Conservation (phyloP, 2,797 vertebrate species). For the Acropternis orthonyx region DNA sequence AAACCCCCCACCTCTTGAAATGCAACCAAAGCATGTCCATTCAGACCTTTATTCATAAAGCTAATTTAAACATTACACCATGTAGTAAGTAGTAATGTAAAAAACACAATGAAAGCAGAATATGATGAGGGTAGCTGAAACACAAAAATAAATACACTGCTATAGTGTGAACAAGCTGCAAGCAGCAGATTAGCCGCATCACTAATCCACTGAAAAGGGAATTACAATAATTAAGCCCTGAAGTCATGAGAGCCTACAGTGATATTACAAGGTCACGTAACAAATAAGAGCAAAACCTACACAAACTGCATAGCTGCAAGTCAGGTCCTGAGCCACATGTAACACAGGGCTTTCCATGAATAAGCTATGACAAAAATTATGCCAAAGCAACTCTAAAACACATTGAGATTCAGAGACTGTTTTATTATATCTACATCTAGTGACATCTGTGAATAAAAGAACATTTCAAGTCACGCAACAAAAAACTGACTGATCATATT, state of each 20-base stretch:
- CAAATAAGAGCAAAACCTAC: conserved; percentile 32
- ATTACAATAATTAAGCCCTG: conserved; percentile 52
- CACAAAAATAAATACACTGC: not conserved
- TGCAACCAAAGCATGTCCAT: not conserved
- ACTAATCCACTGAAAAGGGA: conserved; percentile 43
- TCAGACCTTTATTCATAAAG: not conserved
- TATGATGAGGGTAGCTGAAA: not conserved
- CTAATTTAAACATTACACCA: not conserved
- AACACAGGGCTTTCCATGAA: not conserved
- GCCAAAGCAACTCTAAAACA: not conserved
- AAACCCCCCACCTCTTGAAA: not conserved
- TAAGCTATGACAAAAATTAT: not conserved
- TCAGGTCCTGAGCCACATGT: not conserved
- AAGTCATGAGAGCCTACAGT: not conserved
- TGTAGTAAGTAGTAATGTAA: not conserved
- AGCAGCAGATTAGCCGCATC: conserved; percentile 47
- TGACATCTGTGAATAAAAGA: not conserved
- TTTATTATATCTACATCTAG: not conserved
- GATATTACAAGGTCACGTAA: conserved; percentile 35
- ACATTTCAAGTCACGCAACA: not conserved
- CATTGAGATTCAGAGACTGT: not conserved
- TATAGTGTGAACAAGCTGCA: conserved; percentile 35
- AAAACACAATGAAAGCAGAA: not conserved
- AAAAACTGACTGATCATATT: not conserved
- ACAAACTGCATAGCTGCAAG: not conserved